phyloP scores from a whole-genome alignment of 1,140 invertebrate species.

The Pseudoatta argentina region DNA sequence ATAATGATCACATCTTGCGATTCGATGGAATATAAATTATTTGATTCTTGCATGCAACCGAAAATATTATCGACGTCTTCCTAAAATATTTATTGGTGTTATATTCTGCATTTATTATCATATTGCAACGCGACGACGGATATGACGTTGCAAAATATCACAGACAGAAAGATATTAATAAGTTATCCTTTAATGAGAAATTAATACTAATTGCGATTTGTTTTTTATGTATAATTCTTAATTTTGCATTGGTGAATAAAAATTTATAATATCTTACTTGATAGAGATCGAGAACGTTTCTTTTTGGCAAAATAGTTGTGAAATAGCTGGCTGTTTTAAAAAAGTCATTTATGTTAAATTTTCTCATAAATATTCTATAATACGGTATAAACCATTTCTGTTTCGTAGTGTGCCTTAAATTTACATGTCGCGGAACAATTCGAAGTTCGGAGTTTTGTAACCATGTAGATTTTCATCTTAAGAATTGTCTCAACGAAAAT shows the following conservation, averaged over 20 bases:
- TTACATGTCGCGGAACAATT: neutral
- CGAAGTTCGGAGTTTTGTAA: neutral
- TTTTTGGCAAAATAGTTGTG: constrained; percentile 7
- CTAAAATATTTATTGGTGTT: constrained; percentile 16
- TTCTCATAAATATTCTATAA: constrained; percentile 23
- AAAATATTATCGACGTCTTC: neutral
- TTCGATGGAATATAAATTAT: constrained; percentile 46
- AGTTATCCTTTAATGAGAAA: neutral
- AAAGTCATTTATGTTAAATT: constrained; percentile 10
- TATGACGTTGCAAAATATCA: neutral
- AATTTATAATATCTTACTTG: neutral
- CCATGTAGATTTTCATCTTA: constrained; percentile 3
- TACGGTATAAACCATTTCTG: constrained; percentile 20
- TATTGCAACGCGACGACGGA: neutral
- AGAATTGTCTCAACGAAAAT: constrained; percentile 33
- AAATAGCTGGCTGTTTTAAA: neutral
- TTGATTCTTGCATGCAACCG: constrained; percentile 6
- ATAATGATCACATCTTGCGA: constrained; percentile 1
- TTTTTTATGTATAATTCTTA: neutral
- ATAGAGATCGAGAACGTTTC: constrained; percentile 14
- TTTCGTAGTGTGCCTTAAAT: constrained; percentile 1
- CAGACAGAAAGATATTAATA: neutral
- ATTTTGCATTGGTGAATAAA: neutral
- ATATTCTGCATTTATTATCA: constrained; percentile 43
- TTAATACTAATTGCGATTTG: neutral